Conservation (phyloP, 2,113 vertebrate species). For the Blennius ocellaris region DNA sequence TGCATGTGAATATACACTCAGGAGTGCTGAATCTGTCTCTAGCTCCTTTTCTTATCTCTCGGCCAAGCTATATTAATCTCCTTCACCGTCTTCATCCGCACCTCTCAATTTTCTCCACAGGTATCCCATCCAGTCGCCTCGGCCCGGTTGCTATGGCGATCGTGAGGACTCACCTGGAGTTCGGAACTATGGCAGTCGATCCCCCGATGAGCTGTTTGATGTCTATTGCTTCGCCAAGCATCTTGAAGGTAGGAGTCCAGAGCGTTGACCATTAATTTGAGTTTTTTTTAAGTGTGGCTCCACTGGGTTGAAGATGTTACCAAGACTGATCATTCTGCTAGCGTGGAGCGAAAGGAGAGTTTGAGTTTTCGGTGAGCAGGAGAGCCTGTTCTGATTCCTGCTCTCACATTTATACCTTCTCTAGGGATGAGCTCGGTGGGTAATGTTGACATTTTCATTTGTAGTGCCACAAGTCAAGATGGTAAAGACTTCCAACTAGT, state of each 20-base stretch:
- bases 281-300: slow-evolving; percentile 34
- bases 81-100: slow-evolving; percentile 14
- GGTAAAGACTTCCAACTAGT: neutral
- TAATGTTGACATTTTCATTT: slow-evolving; percentile 34
- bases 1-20: slow-evolving; percentile 27
- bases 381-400: neutral
- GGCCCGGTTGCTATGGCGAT: slow-evolving; percentile 96
- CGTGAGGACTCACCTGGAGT: slow-evolving; percentile 93
- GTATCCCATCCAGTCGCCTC: slow-evolving; percentile 94
- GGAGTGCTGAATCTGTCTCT: slow-evolving; percentile 34
- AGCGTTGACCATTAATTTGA: slow-evolving; percentile 32
- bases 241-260: slow-evolving; percentile 83
- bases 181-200: slow-evolving; percentile 91
- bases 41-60: slow-evolving; percentile 24
- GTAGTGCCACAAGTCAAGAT: neutral
- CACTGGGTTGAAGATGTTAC: slow-evolving; percentile 26
- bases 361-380: neutral
- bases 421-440: slow-evolving; percentile 10
- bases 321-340: slow-evolving; percentile 24
- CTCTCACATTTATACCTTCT: slow-evolving; percentile 9
- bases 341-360: slow-evolving; percentile 8
- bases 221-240: slow-evolving; percentile 93
- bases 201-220: slow-evolving; percentile 89
- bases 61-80: slow-evolving; percentile 41
- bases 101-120: slow-evolving; percentile 74